These are phyloP conservation scores for Anguilla pacifica DNA, from an alignment of 2,797 vertebrate genomes.

Conservation along the genomic window DNA sequence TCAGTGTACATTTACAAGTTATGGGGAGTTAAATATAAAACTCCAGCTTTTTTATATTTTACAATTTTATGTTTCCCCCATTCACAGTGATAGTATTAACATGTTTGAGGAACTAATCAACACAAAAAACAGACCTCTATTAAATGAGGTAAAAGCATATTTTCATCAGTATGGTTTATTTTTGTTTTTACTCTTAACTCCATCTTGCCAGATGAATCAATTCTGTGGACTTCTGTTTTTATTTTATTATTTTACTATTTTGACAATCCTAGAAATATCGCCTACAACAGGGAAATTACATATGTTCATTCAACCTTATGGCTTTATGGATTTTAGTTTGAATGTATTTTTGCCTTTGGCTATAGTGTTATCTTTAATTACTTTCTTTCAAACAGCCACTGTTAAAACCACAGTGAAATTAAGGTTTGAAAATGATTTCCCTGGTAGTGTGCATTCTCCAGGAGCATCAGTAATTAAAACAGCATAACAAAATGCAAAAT, in stretches of 20 bases:
- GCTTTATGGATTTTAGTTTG: conserved; percentile 25
- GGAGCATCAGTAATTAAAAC: conserved; percentile 46
- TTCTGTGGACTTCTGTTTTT: conserved; percentile 23
- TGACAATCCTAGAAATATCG: conserved; percentile 15
- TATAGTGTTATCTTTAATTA: conserved; percentile 48
- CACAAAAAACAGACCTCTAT: neutral
- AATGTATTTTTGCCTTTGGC: conserved; percentile 35
- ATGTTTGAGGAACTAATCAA: neutral
- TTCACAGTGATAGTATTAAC: neutral
- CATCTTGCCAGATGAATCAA: conserved; percentile 12
- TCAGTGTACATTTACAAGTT: no score
- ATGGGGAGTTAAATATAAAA: neutral
- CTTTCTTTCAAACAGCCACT: conserved; percentile 41
- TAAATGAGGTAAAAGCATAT: neutral
- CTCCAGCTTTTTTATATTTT: neutral
- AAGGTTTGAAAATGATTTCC: conserved; percentile 36
- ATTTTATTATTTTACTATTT: conserved; percentile 29
- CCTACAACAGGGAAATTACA: conserved; percentile 24
- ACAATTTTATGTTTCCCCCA: neutral
- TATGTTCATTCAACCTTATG: conserved; percentile 16
- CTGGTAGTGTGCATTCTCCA: conserved; percentile 24
- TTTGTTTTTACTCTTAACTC: neutral
- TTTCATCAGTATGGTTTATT: neutral
- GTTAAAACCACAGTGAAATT: conserved; percentile 42
- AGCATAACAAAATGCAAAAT: conserved; percentile 46